Conservation (phyloP, 2,888 invertebrate genomes). For the Agrochola litura region DNA sequence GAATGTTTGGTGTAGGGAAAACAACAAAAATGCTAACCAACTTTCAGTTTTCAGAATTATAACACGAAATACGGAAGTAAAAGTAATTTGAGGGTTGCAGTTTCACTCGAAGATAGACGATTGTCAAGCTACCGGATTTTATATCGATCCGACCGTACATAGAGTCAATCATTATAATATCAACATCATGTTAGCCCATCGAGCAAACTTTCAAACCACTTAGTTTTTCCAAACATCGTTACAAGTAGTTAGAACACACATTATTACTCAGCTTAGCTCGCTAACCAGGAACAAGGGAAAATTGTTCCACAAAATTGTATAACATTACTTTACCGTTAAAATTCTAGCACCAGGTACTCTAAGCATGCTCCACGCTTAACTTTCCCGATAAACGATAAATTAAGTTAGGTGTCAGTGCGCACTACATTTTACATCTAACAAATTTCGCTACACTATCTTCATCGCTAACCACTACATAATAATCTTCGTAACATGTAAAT, state of each 20-base stretch:
- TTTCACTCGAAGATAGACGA: not conserved
- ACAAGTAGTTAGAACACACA: constrained; percentile 19
- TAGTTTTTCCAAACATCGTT: constrained; percentile 34
- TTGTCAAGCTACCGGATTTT: not conserved
- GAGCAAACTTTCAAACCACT: constrained; percentile 7
- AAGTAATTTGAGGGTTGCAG: constrained; percentile 11
- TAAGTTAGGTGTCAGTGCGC: constrained; percentile 50
- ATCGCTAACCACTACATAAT: constrained; percentile 51
- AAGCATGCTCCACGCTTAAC: constrained; percentile 55
- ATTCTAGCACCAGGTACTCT: constrained; percentile 43
- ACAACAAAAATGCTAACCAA: constrained; percentile 5
- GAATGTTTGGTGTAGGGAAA: constrained; percentile 29
- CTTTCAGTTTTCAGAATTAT: not conserved
- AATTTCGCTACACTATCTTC: constrained; percentile 59
- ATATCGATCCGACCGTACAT: not conserved
- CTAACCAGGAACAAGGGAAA: constrained; percentile 38
- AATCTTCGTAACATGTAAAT: constrained; percentile 65
- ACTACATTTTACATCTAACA: constrained; percentile 51
- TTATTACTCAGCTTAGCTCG: constrained; percentile 30
- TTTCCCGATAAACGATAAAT: constrained; percentile 61
- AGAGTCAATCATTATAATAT: constrained; percentile 10
- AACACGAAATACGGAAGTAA: constrained; percentile 21
- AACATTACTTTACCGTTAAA: constrained; percentile 42
- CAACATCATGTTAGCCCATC: not conserved
- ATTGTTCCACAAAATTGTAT: constrained; percentile 41